Evolutionary conservation across 1,140 invertebrate genomes (phyloP), one percentile per base, ranked within the genome.

Genomic region (Bombus difficillimus): DNA sequence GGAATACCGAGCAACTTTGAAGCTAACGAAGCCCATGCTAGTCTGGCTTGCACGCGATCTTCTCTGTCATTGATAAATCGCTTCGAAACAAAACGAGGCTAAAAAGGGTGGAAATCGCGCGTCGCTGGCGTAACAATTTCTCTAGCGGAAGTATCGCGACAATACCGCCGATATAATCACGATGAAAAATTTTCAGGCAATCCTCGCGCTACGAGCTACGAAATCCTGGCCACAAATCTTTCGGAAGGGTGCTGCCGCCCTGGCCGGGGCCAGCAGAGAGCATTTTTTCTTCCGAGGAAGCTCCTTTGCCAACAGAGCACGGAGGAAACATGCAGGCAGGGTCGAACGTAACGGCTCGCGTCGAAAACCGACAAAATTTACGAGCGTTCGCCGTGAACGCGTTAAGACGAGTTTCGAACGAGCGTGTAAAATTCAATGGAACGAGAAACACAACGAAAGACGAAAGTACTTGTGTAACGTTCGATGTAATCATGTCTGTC

Each of bases 161-260:
- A 62, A 72, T 72, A 34, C 76, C 66, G 66, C 53, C 83, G 83
- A 85, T 85, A 81, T 85, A 85, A 85, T 85, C 83, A 57, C 34
- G 83, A 85, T 85, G 83, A 85, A 72, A 85, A 85, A 85, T 85
- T 72, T 41, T 34, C 75, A 47, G 76, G 22, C 73, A 47, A 84
- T 78, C 18, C 53, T 37, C 18, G 82, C 64, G 47, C 75, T 32
- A 59, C 82, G 77, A 85, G 69, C 43, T 43, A 72, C 83, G 71
- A 74, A 81, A 81, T 85, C 83, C 78, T 43, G 69, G 18, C 43
- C 83, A 81, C 83, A 85, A 85, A 85, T 85, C 83, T 85, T 79
- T 41, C 10, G 18, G 34, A n/a, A 41, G 39, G 83, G 47, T n/a
- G 57, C 32, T n/a, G 68, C 37, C 10, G 25, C 13, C 18, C 47